Conservation (phyloP, 2,113 vertebrate genomes). For the Guaruba guarouba region DNA sequence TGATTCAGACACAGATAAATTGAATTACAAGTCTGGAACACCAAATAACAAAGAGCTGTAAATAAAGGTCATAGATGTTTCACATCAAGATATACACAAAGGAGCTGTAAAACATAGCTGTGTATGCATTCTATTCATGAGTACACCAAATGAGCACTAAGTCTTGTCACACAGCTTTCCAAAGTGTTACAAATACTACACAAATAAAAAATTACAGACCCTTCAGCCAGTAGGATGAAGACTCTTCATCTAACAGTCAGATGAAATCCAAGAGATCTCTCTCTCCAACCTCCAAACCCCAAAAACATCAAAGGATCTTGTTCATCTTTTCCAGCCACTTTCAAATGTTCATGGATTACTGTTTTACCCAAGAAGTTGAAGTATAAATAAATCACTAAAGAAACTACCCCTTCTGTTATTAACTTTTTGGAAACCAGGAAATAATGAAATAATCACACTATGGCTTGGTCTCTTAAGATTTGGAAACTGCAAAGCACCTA, state of each 20-base stretch:
- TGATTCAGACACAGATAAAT: not conserved
- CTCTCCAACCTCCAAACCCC: not conserved
- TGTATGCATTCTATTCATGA: not conserved
- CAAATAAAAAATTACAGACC: not conserved
- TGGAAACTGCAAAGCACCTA: not conserved
- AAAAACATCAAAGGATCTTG: not conserved
- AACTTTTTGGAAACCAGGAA: not conserved
- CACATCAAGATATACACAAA: not conserved
- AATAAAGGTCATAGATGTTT: constrained; percentile 27
- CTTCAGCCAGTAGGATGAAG: not conserved
- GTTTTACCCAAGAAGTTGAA: not conserved
- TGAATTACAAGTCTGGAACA: not conserved
- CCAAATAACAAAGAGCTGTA: not conserved
- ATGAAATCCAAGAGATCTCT: not conserved
- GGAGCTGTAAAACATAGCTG: not conserved
- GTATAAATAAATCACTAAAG: not conserved
- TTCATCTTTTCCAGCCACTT: not conserved
- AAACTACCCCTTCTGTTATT: not conserved
- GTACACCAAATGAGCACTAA: not conserved
- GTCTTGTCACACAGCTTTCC: not conserved
- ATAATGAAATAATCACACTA: not conserved
- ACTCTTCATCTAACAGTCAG: not conserved
- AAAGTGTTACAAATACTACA: not conserved
- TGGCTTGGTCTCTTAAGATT: not conserved
- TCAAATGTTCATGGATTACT: not conserved